Base-by-base conservation (phyloP, 2,888 invertebrate species). In the Pristionchus exspectatus region DNA sequence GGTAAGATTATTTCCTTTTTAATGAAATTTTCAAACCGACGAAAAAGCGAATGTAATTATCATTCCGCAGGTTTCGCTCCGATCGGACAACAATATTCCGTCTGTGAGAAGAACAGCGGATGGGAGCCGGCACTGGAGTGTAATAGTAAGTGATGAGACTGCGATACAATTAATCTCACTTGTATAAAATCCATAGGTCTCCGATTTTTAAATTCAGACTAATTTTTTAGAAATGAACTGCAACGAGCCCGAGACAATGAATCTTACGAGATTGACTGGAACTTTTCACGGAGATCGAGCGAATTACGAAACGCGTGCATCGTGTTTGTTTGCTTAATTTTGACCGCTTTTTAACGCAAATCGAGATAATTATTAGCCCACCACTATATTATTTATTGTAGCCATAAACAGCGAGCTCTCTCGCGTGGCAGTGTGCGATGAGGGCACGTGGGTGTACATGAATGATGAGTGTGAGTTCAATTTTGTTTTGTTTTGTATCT, bases 371-470 rank as follows among this genome's bases (percentile, higher is more conserved):
- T n/a, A n/a, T n/a, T n/a, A n/a, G n/a, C n/a, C n/a, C n/a, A n/a
- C n/a, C n/a, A n/a, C n/a, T 50, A 50, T 50, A 3, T 50, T n/a
- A n/a, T 2, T 77, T 2, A 77, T 44, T 77, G 1, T n/a, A 77
- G 77, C 14, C 9, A 30, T 44, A 7, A 81, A 81, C 81, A 81
- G 14, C 5, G 81, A 81, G 16, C 27, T 54, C 10, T 10, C 44
- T n/a, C 81, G 81, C 2, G 81, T 81, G 10, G 56, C 84, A 7
- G 84, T 85, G 7, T 85, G 84, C 59, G 84, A 85, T 33, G 27
- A 59, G 10, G 84, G 84, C 24, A 33, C 38, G 33, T 85, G 84
- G 84, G 84, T 85, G 21, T 59, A 56, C 50, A 85, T 85, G 84
- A 85, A 85, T 16, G 50, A 85, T 59, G 84, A 85, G 27, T 50